Base-by-base conservation (phyloP, 2,888 invertebrate species). In the Chrysomela aeneicollis region DNA sequence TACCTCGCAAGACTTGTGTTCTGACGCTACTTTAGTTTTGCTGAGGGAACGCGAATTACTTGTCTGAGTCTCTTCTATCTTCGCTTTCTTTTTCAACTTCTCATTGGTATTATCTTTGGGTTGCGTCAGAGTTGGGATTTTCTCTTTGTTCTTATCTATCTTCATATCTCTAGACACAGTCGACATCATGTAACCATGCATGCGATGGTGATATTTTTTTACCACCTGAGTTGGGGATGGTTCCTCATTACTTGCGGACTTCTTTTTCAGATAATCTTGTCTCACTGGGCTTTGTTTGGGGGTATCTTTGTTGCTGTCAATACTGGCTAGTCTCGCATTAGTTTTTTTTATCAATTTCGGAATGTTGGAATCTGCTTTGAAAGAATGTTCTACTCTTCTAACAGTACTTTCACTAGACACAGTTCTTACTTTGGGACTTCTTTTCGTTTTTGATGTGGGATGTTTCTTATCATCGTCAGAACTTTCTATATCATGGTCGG, bases 181-280 rank as follows among this genome's bases (percentile, higher is more conserved):
- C 0, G 87, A 87, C 68, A 85, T 86, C 88, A 88, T 88, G 70
- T 88, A 88, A 49, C 87, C 85, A 74, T 84, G 84, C 19, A 79
- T 72, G 59, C 77, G 70, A 22, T 59, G 73, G 50, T 80, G 79
- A 61, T 74, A 74, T 72, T 79, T 81, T 51, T 70, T 76, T 3
- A 68, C 57, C 47, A 67, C 67, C 12, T 70, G 71, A 19, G 63
- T 50, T 10, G 72, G 71, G 53, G 61, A 62, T 49, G 6, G 53
- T 30, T 18, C 59, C 50, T 59, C 62, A 53, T 65, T 15, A 1
- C 19, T 2, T 18, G 46, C 15, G 1, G 60, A 42, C 54, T 69
- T 72, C 35, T 47, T 71, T 47, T 67, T 74, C 6, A 73, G 53
- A 22, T 71, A 67, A 3, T 69, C 57, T 2, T 61, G 51, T 61